phyloP scores from a whole-genome alignment of 1,140 invertebrate genomes.

The Drosophila kurseongensis region DNA sequence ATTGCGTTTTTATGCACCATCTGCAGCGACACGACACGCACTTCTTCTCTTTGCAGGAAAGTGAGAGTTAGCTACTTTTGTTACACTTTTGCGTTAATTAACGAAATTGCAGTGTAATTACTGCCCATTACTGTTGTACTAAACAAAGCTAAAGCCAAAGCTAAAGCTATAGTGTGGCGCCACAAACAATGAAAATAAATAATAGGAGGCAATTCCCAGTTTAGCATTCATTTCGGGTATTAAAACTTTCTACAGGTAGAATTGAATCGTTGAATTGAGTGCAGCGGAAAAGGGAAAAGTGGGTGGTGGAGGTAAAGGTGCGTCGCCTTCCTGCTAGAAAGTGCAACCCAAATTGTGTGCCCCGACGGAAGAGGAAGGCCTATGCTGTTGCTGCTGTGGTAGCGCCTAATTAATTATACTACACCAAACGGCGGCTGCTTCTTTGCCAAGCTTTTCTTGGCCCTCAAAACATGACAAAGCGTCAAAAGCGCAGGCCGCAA shows the following conservation, averaged over 20 bases:
- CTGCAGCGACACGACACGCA: constrained; percentile 22
- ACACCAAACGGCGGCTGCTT: constrained; percentile 3
- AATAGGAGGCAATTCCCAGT: constrained; percentile 18
- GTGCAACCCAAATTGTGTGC: constrained; percentile 57
- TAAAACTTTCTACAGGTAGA: constrained; percentile 39
- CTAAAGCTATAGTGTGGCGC: constrained; percentile 13
- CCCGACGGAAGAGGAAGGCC: constrained; percentile 30
- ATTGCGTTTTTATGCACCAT: constrained; percentile 49
- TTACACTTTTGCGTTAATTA: constrained; percentile 40
- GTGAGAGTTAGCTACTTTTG: constrained; percentile 38
- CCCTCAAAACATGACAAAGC: constrained; percentile 38
- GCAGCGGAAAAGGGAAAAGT: constrained; percentile 27
- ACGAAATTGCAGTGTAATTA: constrained; percentile 46
- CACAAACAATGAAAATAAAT: constrained; percentile 27
- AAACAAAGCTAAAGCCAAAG: constrained; percentile 1
- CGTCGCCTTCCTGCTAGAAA: constrained; percentile 49
- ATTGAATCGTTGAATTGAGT: constrained; percentile 8
- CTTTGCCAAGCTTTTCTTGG: constrained; percentile 13
- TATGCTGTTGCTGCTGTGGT: background rate
- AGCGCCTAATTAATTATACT: constrained; percentile 58
- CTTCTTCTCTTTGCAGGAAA: constrained; percentile 28
- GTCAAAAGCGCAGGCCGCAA: constrained; percentile 48
- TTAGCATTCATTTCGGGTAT: constrained; percentile 28
- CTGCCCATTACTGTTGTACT: constrained; percentile 24
- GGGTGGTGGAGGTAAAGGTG: constrained; percentile 21